Conservation (phyloP, 1,140 invertebrate species). For the Hirudo medicinalis region DNA sequence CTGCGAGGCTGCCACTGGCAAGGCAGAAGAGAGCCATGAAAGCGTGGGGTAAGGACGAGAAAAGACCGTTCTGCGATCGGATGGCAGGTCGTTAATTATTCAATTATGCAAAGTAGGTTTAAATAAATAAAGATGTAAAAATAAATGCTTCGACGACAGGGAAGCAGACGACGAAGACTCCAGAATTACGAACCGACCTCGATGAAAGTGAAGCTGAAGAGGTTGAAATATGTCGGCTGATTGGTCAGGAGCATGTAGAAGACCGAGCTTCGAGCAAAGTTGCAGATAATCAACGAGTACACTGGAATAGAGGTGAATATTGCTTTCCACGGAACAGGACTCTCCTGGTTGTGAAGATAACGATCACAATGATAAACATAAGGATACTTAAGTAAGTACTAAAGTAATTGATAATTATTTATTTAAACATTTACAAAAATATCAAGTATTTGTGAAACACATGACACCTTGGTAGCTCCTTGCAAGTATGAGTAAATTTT, state of each 20-base stretch:
- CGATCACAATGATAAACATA: no score
- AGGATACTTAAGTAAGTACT: no score
- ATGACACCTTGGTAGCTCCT: no score
- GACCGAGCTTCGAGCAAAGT: slow-evolving; percentile 34
- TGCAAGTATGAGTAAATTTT: no score
- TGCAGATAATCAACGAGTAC: slow-evolving; percentile 31
- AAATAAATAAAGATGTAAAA: background rate
- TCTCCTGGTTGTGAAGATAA: slow-evolving; percentile 15
- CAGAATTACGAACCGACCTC: slow-evolving; percentile 28
- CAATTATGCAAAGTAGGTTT: no score
- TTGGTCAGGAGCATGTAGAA: slow-evolving; percentile 36
- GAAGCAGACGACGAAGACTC: background rate
- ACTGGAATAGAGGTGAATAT: slow-evolving; percentile 35
- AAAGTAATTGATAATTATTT: no score
- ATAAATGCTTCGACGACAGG: background rate
- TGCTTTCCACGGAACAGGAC: slow-evolving; percentile 33
- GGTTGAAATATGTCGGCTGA: slow-evolving; percentile 34
- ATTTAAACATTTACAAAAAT: no score
- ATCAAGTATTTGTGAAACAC: no score
- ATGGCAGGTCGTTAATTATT: no score
- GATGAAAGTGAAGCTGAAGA: slow-evolving; percentile 33
- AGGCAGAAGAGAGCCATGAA: slow-evolving; percentile 28
- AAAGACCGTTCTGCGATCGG: slow-evolving; percentile 31
- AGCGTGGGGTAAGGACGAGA: slow-evolving; percentile 34
- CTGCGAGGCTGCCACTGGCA: slow-evolving; percentile 32